Evolutionary conservation across 2,113 vertebrate genomes (phyloP).

Genomic region (Pomatorhinus ruficollis): DNA sequence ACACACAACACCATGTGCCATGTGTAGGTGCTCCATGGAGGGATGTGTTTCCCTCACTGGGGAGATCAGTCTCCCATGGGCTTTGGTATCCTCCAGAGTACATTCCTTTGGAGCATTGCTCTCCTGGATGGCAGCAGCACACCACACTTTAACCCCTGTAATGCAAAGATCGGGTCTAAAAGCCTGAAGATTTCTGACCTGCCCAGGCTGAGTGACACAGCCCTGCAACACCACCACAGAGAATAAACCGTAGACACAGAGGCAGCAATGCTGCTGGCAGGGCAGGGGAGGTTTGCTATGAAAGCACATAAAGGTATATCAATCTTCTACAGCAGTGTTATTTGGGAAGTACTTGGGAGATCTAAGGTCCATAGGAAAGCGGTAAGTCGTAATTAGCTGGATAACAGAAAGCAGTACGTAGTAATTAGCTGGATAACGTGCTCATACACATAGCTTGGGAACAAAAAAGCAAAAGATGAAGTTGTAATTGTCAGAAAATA

Average conservation of each 20-base stretch:
- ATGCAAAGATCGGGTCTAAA: background rate
- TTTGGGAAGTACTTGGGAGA: background rate
- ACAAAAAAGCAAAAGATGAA: background rate
- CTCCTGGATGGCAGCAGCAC: background rate
- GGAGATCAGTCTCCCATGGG: background rate
- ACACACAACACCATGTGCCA: fast-evolving
- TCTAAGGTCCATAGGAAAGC: background rate
- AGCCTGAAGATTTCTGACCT: background rate
- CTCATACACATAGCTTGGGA: background rate
- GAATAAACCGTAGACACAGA: background rate
- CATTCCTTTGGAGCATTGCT: background rate
- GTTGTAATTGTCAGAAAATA: background rate
- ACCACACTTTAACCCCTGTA: background rate
- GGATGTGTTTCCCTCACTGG: fast-evolving
- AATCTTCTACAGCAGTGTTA: background rate
- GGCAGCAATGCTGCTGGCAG: background rate
- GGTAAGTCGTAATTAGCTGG: background rate
- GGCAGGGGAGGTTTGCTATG: fast-evolving
- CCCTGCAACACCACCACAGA: background rate
- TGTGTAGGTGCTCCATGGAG: fast-evolving
- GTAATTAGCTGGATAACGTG: background rate
- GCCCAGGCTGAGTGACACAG: background rate
- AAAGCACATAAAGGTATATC: background rate
- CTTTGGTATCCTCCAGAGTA: background rate
- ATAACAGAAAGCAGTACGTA: background rate